phyloP scores from a whole-genome alignment of 2,113 vertebrate genomes.

The Petaurus breviceps region DNA sequence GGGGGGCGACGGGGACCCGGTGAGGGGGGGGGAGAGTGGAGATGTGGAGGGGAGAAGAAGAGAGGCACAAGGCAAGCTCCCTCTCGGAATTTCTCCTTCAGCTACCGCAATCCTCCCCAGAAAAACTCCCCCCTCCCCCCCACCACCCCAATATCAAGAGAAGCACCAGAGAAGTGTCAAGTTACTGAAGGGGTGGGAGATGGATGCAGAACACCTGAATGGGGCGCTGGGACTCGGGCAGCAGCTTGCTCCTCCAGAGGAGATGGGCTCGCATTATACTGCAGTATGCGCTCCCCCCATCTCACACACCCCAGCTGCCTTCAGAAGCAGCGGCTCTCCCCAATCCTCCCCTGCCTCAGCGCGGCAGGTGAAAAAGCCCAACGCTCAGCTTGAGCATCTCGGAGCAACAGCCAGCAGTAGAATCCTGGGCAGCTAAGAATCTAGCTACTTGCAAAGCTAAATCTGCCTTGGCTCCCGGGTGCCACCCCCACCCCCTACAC shows the following conservation, averaged over 20 bases:
- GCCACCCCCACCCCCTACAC: not conserved
- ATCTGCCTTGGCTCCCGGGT: slow-evolving; percentile 6
- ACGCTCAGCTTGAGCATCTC: slow-evolving; percentile 52
- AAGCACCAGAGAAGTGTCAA: slow-evolving; percentile 30
- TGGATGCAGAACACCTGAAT: slow-evolving; percentile 44
- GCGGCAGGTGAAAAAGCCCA: slow-evolving; percentile 45
- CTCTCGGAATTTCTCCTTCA: slow-evolving; percentile 7
- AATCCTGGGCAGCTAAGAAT: not conserved
- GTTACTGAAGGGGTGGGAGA: slow-evolving; percentile 53
- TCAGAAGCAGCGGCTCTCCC: slow-evolving; percentile 15
- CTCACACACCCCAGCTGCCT: not conserved
- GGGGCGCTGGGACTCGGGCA: slow-evolving; percentile 2
- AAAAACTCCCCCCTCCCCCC: slow-evolving; percentile 46
- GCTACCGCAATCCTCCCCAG: slow-evolving; percentile 39
- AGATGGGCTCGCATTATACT: slow-evolving; percentile 55
- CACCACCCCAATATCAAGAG: not conserved
- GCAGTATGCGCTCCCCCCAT: slow-evolving; percentile 56
- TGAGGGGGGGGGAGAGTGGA: slow-evolving; percentile 57
- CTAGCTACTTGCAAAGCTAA: not conserved
- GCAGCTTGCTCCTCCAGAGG: slow-evolving; percentile 8
- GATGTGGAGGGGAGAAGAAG: slow-evolving; percentile 45
- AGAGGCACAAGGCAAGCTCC: slow-evolving; percentile 49
- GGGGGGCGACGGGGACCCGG: slow-evolving; percentile 11
- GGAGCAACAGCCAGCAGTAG: slow-evolving; percentile 26
- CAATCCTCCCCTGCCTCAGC: slow-evolving; percentile 45